A percentile compares a stretch with the other conserved stretches of the same genome.
phyloP scores from a whole-genome alignment of 37 sponge, comb jelly and placozoan genomes.

The Cliona cf. orientalis region DNA sequence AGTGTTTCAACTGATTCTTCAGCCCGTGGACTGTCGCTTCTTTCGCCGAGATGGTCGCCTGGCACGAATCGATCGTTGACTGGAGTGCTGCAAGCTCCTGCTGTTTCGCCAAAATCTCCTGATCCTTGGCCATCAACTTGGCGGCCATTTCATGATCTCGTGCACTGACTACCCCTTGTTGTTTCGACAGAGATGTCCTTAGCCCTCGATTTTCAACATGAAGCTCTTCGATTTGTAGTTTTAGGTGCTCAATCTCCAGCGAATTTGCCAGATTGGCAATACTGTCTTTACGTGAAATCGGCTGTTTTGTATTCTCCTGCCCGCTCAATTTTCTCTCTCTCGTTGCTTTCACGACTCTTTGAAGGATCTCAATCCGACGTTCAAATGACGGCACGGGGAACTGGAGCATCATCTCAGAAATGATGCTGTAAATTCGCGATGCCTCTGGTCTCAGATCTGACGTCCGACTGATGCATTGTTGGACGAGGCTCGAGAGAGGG shows the following conservation, averaged over 20 bases:
- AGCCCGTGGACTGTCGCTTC: conserved; percentile 31
- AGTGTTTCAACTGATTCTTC: conserved; percentile 23
- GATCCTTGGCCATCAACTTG: conserved; percentile 64
- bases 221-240: conserved; percentile 41
- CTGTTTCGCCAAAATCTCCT: conserved; percentile 41
- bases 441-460: conserved; percentile 8
- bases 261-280: conserved; percentile 19
- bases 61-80: conserved; percentile 5
- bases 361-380: conserved; percentile 18
- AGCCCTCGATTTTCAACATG: conserved; percentile 38
- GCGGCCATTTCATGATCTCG: conserved; percentile 63
- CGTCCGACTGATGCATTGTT: conserved; percentile 21
- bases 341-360: not conserved
- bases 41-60: conserved; percentile 43
- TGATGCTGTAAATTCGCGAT: conserved; percentile 1
- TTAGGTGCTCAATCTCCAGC: conserved; percentile 43
- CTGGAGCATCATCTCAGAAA: conserved; percentile 39
- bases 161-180: conserved; percentile 39
- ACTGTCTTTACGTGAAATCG: conserved; percentile 8
- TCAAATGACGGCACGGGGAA: conserved; percentile 22
- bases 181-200: conserved; percentile 27
- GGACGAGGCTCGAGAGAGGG: conserved; percentile 32
- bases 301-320: not conserved
- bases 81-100: conserved; percentile 38
- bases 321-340: conserved; percentile 1